Base-by-base conservation (phyloP, 2,888 invertebrate species). In the Melinopterus prodromus region DNA sequence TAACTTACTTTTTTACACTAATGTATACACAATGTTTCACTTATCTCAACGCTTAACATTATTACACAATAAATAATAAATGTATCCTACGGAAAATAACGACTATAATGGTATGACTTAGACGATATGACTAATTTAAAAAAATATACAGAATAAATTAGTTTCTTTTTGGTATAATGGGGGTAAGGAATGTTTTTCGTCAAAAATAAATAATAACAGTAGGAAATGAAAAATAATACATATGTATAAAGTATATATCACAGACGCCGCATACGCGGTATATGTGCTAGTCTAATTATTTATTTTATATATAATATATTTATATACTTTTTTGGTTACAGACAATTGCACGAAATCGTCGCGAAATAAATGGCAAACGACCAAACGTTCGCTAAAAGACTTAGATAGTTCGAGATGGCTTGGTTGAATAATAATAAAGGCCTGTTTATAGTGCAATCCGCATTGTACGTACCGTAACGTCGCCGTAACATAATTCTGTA, bases 261-360 rank as follows among this genome's bases (percentile, higher is more conserved):
- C 80, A 80, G 80, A 80, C 80, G 80, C 80, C 80, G 80, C 80
- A 38, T 15, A 74, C 38, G 80, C 80, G 80, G 80, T 79, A 79
- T 80, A 78, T 80, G 80, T 80, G 80, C 80, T 80, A 80, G 77
- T 70, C 80, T 80, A 80, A 16, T 14, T 80, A 69, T 71, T 77
- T 35, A 69, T 71, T 77, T 77, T 72, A 77, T 78, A 80, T 76
- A 75, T 70, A 70, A 53, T 53, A 53, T 53, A 9, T 53, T 9
- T 53, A 53, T 53, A 53, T 53, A 53, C 53, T 53, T 53, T 38
- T 53, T 53, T 53, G 53, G 53, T 53, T 53, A 53, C 53, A 53
- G 53, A 53, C 53, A 74, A 35, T 74, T 74, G 74, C 74, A 74
- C 74, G 9, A 53, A 53, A 53, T 53, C 5, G 53, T 12, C 53